Evolutionary conservation across 2,797 vertebrate species (phyloP).

Genomic region (Bradypodion pumilum): DNA sequence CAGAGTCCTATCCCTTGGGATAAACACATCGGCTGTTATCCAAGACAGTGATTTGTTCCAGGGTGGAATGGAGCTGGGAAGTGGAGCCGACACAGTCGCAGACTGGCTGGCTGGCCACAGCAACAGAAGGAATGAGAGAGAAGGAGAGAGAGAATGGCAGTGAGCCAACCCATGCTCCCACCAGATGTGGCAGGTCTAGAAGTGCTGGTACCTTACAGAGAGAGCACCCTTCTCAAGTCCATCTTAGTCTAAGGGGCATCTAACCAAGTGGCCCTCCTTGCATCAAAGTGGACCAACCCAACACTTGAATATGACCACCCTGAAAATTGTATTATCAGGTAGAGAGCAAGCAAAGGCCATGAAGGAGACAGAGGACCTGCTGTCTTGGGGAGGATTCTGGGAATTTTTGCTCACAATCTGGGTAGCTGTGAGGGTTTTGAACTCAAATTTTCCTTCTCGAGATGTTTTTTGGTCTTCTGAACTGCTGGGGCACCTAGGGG

Average conservation of each 20-base stretch:
- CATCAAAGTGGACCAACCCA: not conserved
- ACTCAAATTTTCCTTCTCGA: not conserved
- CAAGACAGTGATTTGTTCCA: slow-evolving; percentile 57
- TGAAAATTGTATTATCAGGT: too few species aligned
- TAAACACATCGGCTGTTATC: slow-evolving; percentile 66
- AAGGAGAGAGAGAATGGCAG: too few species aligned
- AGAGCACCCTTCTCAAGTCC: too few species aligned
- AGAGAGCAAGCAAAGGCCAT: not conserved
- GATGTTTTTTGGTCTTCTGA: too few species aligned
- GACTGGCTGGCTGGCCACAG: rapidly evolving
- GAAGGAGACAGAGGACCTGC: too few species aligned
- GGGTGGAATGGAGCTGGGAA: slow-evolving; percentile 46
- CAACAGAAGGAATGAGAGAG: not conserved
- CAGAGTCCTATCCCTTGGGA: slow-evolving; percentile 70
- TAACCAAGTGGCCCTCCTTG: not conserved
- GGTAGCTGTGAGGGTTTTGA: not conserved
- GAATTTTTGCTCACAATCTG: too few species aligned
- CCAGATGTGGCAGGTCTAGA: too few species aligned
- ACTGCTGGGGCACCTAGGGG: not conserved
- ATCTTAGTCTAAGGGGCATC: not conserved
- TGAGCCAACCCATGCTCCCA: too few species aligned
- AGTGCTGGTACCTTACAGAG: too few species aligned
- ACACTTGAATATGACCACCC: not conserved
- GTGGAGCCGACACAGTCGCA: slow-evolving; percentile 6
- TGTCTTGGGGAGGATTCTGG: too few species aligned